Conservation (phyloP, 2,113 vertebrate species). For the Mormyrus lacerda region DNA sequence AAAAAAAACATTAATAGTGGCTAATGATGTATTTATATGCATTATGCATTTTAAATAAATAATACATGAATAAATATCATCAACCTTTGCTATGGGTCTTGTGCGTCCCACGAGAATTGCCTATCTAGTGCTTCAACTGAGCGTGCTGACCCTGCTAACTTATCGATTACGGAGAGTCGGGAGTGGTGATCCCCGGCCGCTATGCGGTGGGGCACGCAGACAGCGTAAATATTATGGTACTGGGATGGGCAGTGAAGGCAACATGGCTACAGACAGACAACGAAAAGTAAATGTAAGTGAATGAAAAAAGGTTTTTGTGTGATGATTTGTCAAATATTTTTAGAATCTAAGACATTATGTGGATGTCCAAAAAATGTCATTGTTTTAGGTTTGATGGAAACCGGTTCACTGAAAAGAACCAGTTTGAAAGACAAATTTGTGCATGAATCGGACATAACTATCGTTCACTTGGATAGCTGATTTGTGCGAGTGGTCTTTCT, state of each 20-base stretch:
- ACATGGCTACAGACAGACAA: background rate
- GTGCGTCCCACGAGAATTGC: background rate
- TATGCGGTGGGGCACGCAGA: background rate
- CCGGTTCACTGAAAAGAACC: background rate
- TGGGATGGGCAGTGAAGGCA: background rate
- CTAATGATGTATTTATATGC: background rate
- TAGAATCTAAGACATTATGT: background rate
- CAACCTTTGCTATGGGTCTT: background rate
- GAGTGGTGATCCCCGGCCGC: background rate
- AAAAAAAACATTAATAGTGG: background rate
- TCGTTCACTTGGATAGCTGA: background rate
- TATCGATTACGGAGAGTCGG: background rate
- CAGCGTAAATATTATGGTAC: background rate
- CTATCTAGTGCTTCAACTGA: background rate
- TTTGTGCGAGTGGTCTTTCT: background rate
- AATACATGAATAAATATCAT: background rate
- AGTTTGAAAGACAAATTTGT: background rate
- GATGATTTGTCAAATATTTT: background rate
- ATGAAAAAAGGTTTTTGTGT: background rate
- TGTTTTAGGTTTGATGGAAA: background rate
- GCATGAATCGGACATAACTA: background rate
- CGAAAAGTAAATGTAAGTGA: background rate
- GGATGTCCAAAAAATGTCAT: background rate
- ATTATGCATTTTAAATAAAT: background rate
- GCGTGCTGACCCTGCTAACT: background rate